Evolutionary conservation across 2,797 vertebrate genomes (phyloP), one percentile per base, ranked within the genome.

Genomic region (Echeneis naucrates): DNA sequence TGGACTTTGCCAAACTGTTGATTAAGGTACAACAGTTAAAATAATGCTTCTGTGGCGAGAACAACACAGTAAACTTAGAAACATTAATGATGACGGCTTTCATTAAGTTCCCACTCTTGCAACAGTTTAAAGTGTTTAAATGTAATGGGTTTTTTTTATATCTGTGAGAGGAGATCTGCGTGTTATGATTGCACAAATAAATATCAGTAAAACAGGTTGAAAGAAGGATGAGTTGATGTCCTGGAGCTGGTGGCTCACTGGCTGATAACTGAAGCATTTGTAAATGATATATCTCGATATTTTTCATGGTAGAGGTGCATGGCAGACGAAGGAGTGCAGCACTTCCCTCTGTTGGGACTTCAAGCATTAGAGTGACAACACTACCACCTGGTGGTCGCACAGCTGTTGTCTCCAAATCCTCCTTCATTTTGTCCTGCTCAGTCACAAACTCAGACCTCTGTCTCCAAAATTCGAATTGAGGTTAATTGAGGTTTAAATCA

Each of bases 351-450:
- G 5, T 26, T 2, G 7, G 27, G 14, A 23, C 2, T 5, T 11
- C 16, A 16, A 3, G 1, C 14, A 61, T 77, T 67, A 61, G 47
- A 74, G 45, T 27, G 59, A 38, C 63, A 86, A 87, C n/a, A 78
- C 72, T 69, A 8, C 88, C 92, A 84, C 77, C 90, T 90, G 42
- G 83, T 92, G 92, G n/a, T n/a, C n/a, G n/a, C n/a, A n/a, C n/a
- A n/a, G n/a, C n/a, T n/a, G n/a, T n/a, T n/a, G n/a, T n/a, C n/a
- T n/a, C n/a, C n/a, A n/a, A n/a, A n/a, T n/a, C n/a, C n/a, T n/a
- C n/a, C 42, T 19, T 16, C 1, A 8, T 33, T 24, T 10, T 8
- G 2, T 51, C 21, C 8, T 44, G 24, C 24, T 17, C 38, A 16
- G 7, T 45, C 21, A 2, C 13, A 17, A 48, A 6, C 2, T 12